Conservation (phyloP, 2,797 vertebrate genomes). For the Mormyrops boulengeri region DNA sequence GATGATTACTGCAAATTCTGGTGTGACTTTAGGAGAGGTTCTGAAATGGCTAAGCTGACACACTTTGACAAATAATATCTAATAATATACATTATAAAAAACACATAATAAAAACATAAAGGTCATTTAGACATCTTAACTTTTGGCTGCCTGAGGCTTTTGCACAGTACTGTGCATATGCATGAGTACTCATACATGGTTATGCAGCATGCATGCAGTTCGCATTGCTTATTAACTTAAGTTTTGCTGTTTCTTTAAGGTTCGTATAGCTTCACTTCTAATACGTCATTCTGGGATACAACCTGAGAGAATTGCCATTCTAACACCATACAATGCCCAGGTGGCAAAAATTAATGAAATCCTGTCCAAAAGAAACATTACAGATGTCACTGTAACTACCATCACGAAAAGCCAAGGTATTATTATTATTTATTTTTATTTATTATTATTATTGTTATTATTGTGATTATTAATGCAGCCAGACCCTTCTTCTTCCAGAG, state of each 20-base stretch:
- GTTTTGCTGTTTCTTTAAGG: conserved; percentile 45
- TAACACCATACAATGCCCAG: conserved; percentile 74
- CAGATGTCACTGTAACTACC: conserved; percentile 56
- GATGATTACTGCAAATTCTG: not conserved
- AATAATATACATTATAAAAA: not conserved
- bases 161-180: not conserved
- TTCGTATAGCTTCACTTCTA: conserved; percentile 57
- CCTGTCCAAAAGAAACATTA: conserved; percentile 35
- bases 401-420: conserved; percentile 77
- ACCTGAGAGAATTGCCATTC: conserved; percentile 55
- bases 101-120: not conserved
- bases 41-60: not conserved
- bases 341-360: conserved; percentile 55
- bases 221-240: not conserved
- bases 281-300: conserved; percentile 44
- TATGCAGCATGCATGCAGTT: not conserved
- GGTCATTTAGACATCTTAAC: not conserved
- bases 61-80: not conserved
- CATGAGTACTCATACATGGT: not conserved
- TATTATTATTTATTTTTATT: not conserved
- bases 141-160: not conserved
- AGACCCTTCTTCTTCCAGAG: not conserved
- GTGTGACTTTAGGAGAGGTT: not conserved
- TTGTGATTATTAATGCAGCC: not conserved
- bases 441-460: not conserved